Base-by-base conservation (phyloP, 2,113 vertebrate genomes). In the Odocoileus virginianus region DNA sequence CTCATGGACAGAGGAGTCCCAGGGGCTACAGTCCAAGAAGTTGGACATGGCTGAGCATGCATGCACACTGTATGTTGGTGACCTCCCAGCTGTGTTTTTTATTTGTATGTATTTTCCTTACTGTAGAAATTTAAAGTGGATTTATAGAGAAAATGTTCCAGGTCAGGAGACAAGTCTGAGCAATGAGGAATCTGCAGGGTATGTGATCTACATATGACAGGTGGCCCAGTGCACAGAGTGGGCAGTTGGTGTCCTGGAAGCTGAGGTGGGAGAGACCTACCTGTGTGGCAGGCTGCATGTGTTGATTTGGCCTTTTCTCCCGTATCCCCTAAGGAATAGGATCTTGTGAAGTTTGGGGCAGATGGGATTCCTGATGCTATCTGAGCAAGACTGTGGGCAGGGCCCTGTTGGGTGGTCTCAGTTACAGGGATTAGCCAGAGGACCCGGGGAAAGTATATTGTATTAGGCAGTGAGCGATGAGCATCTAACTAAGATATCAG, bases 71-170 rank as follows among this genome's bases (percentile, higher is more conserved):
- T 74, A n/a, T 15, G 16, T 27, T 45, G 60, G 10, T 64, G 28
- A 67, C 45, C 6, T 87, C 81, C 15, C 79, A 40, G 40, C 67
- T 67, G 52, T 4, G 21, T 50, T 52, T 91, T 76, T 81, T 79
- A 82, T 92, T 81, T 95, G 61, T 55, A n/a, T 2, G 6, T 71
- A 76, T 57, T 97, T 83, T 92, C 74, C 16, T 89, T 50, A 43
- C 47, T 86, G 15, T 58, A 43, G 79, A 95, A 88, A 91, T 36
- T 93, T 84, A 60, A 76, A 54, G 36, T 54, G 52, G 36, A 27
- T 95, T 96, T 43, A 7, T 52, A 76, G 57, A 57, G 52, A 67
- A 88, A 87, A n/a, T 87, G 23, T 47, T 86, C 43, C 52, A 91
- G 74, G 23, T 71, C 54, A 60, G 52, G 12, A 60, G n/a, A 30